Evolutionary conservation across 2,797 vertebrate genomes (phyloP), one percentile per base, ranked within the genome.

Genomic region (Rhinophrynus dorsalis): DNA sequence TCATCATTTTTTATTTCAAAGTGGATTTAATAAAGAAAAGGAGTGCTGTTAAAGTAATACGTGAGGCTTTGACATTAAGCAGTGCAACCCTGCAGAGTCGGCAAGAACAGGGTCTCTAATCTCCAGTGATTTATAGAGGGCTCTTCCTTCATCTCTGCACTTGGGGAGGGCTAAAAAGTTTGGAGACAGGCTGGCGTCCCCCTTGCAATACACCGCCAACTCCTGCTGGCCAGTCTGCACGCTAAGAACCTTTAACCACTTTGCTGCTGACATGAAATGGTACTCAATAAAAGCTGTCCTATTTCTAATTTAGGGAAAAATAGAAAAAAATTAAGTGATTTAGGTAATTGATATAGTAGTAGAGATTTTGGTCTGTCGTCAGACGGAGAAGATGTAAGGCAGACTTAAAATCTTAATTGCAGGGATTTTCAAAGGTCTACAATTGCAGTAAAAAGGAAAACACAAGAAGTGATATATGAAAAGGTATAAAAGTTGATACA

Each of bases 151-250:
- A 88, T 91, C 88, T 91, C 86, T 84, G 91, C 90, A 83, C 86
- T 89, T 78, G 87, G 88, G 91, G 90, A 94, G 92, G 93, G 95
- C 93, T 94, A 93, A 90, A 90, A 92, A 92, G 89, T 88, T 91
- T 93, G 93, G 95, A 97, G 95, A 98, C 96, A 96, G 94, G 76
- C 92, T 96, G 95, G 95, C 94, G 94, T 95, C 94, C 92, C 87
- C 88, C 85, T 73, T 88, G 75, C 88, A 87, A 87, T 85, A 75
- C 84, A 85, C 84, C 83, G 83, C 85, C 88, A 88, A 88, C 87
- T 90, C 88, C 90, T 85, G 88, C 86, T 83, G 88, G 86, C 88
- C 85, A 78, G 81, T 56, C 81, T 78, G 86, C 83, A 79, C 70
- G 85, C 88, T 83, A 72, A 84, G n/a, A 80, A 74, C 80, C 82